Evolutionary conservation across 2,113 vertebrate genomes (phyloP), one percentile per base, ranked within the genome.

Genomic region (Guaruba guarouba): DNA sequence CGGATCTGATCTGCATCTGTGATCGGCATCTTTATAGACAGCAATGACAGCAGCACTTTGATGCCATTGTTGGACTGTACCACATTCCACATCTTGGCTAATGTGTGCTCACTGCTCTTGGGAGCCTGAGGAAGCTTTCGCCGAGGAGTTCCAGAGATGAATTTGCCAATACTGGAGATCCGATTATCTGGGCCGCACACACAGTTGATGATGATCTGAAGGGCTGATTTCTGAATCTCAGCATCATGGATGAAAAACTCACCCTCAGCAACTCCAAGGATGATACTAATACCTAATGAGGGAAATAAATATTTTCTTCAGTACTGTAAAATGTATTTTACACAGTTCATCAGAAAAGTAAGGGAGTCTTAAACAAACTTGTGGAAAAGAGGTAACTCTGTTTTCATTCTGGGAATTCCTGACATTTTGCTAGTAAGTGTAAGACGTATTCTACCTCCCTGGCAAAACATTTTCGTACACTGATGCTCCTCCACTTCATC

Each of bases 11-110:
- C 99, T 0, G 99, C 99, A 9, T 99, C 99, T 0, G 99, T 99
- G 93, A 99, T 99, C 6, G 99, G 99, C 98, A 99, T 99, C 98
- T 99, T 99, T 90, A 99, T 97, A 3, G 99, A 99, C 77, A 99
- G 97, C 93, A 99, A 84, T 1, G 99, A 99, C 76, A 99, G 97
- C 80, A 99, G 98, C 91, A 99, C 99, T 97, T 99, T 99, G 97
- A 99, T 99, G 95, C 99, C 99, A 1, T 99, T 99, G 98, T 99
- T 99, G 63, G 99, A 99, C 96, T 99, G 99, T 17, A 99, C 99
- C 92, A 99, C 99, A 6, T 99, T 99, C 99, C 99, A 99, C 99
- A 99, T 99, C 97, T 99, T 99, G 48, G 98, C 98, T 86, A 99
- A 98, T 0, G 99, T 99, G 52, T 98, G 99, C 97, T 99, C 99